These are phyloP conservation scores for Pelochelys cantorii DNA, from an alignment of 2,797 vertebrate species.

Conservation along the genomic window DNA sequence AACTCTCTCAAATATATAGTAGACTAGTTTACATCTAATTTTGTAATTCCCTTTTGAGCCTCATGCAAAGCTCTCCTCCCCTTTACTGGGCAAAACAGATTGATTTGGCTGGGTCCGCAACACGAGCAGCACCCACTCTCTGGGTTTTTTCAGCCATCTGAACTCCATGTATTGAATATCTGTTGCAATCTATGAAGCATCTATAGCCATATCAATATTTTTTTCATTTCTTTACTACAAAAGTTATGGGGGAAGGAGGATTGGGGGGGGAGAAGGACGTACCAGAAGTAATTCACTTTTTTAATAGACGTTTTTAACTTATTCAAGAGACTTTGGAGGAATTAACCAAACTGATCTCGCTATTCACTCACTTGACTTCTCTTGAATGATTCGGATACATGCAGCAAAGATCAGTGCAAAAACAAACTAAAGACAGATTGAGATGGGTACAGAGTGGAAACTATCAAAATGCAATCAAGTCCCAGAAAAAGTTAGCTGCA, in stretches of 20 bases:
- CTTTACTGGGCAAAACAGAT: background rate
- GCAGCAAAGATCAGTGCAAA: background rate
- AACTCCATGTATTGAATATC: background rate
- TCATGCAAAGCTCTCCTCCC: background rate
- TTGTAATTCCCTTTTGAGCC: background rate
- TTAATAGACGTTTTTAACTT: background rate
- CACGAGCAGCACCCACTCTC: background rate
- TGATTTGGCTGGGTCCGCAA: slow-evolving; percentile 32
- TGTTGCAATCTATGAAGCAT: slow-evolving; percentile 33
- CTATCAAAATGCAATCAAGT: slow-evolving; percentile 21
- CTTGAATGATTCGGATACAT: background rate
- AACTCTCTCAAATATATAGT: too few relatives aligned
- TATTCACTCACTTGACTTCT: background rate
- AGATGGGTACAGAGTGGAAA: background rate
- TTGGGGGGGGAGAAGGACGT: background rate
- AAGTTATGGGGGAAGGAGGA: background rate
- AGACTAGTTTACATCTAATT: background rate
- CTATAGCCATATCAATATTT: slow-evolving; percentile 22
- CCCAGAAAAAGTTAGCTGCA: slow-evolving; percentile 20
- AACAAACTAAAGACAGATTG: background rate
- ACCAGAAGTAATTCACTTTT: background rate
- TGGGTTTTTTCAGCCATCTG: slow-evolving; percentile 8
- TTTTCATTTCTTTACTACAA: slow-evolving; percentile 11
- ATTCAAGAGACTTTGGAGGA: background rate
- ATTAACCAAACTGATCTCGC: background rate